Evolutionary conservation across 2,113 vertebrate genomes (phyloP), one percentile per base, ranked within the genome.

Genomic region (Cyanoderma ruficeps): DNA sequence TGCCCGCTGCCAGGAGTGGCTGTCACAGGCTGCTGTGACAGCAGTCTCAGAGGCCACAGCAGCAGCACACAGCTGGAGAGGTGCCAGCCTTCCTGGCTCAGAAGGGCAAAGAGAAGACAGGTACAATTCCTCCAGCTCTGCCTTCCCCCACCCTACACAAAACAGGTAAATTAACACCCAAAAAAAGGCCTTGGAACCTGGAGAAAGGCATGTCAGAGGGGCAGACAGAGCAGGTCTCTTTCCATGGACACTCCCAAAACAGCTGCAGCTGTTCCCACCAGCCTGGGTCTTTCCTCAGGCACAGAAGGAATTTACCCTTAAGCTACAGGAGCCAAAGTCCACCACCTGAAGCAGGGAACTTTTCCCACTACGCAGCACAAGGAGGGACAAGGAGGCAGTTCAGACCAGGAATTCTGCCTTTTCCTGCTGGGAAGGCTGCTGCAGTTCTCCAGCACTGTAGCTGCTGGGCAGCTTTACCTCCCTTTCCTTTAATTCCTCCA

Each of bases 281-380:
- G 77, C 33, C 77, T 39, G 56, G 55, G 11, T 50, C 16, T 46
- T 50, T 70, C 42, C 69, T 50, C 55, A 39, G 44, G 56, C 63
- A 39, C 21, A 76, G 56, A 55, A 82, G 69, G 63, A 87, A 82
- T 82, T 70, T 70, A 76, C 24, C 68, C 33, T 44, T 82, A 57
- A 92, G 69, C 77, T 57, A 15, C 69, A 82, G 33, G 37, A 76
- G 63, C 22, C 90, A 70, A 92, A 92, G 90, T 92, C 70, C 83
- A 82, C 37, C 56, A 50, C 33, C 49, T 52, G 63, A 39, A 76
- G 56, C 19, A 22, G 42, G 42, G 56, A 87, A 83, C 75, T 67
- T 87, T 81, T 55, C 49, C 63, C 3, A 0, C 76, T 41, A 9
- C 46, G 5, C 44, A 59, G 47, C 33, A 37, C 0, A 0, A 60